Percentiles rank a stretch among this genome's conserved stretches.
Conservation (phyloP, 2,888 invertebrate genomes). For the Sepiola atlantica region DNA sequence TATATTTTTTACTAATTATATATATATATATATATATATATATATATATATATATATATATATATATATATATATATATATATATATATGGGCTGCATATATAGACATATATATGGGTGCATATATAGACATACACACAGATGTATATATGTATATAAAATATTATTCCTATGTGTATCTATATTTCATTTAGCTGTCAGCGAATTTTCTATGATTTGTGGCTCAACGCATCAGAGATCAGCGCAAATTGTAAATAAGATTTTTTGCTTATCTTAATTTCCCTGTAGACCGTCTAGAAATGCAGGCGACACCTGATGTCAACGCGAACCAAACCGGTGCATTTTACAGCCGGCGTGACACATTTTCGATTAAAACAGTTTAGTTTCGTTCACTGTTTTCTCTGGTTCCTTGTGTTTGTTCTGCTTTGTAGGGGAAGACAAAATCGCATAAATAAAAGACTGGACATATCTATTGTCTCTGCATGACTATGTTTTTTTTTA, state of each 20-base stretch:
- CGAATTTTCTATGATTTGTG: not conserved
- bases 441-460: no score
- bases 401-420: no score
- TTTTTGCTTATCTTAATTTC: slow-evolving; percentile 15
- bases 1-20: no score
- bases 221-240: not conserved
- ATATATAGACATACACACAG: not conserved
- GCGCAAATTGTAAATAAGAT: not conserved
- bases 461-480: no score
- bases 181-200: not conserved
- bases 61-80: not conserved
- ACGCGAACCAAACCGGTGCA: not conserved
- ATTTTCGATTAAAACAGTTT: no score
- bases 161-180: not conserved
- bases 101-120: no score
- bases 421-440: no score
- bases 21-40: not conserved
- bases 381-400: no score
- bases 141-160: not conserved
- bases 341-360: no score
- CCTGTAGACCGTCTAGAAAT: not conserved
- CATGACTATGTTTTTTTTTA: no score
- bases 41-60: not conserved
- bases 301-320: not conserved
- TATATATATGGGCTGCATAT: not conserved